Evolutionary conservation across 2,888 invertebrate genomes (phyloP).

Genomic region (Incurvaria masculella): DNA sequence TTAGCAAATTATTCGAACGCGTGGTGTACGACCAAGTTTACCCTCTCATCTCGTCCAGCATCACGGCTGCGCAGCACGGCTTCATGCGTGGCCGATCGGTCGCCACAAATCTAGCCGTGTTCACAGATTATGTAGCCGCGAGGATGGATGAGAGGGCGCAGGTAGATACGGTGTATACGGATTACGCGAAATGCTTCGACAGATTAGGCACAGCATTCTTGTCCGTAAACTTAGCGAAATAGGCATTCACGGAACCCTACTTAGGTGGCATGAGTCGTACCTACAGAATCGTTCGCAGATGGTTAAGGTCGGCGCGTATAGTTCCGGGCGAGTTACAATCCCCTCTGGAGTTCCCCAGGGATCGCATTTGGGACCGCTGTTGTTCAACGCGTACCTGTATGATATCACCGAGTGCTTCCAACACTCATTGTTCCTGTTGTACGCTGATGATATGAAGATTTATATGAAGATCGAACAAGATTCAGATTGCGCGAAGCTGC

Average conservation of each 20-base stretch:
- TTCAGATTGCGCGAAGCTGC: no score
- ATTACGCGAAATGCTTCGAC: slow-evolving; percentile 2
- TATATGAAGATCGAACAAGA: no score
- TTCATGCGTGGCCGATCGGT: slow-evolving; percentile 6
- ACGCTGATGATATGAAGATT: no score
- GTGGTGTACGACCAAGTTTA: slow-evolving; percentile 2
- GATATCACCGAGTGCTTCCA: no score
- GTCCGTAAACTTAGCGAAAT: neutral
- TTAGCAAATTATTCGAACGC: slow-evolving; percentile 4
- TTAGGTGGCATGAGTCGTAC: slow-evolving; percentile 1
- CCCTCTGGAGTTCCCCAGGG: no score
- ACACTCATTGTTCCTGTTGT: no score
- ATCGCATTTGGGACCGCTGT: no score
- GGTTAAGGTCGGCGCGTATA: neutral
- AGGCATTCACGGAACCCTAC: neutral
- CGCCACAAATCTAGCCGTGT: neutral
- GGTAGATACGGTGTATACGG: slow-evolving; percentile 3
- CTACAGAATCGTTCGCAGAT: neutral
- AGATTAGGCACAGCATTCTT: neutral
- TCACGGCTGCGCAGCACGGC: slow-evolving; percentile 2
- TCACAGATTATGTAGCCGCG: neutral
- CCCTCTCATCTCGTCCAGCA: neutral
- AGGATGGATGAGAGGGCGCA: neutral
- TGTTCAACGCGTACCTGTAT: no score
- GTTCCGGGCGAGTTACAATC: no score